phyloP scores from a whole-genome alignment of 2,113 vertebrate species.

The Physeter macrocephalus region DNA sequence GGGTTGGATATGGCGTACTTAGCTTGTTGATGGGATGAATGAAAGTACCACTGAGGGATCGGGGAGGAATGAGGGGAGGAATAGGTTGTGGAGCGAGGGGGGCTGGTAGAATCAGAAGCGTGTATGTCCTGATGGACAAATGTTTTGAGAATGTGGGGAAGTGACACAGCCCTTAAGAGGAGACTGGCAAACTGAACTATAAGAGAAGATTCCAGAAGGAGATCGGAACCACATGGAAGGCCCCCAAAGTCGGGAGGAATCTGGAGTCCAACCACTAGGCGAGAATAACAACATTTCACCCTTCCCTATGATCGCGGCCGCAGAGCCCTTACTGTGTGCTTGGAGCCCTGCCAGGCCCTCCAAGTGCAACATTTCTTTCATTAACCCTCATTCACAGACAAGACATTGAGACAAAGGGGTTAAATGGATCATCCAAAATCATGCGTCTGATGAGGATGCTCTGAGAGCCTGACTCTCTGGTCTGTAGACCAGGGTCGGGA shows the following conservation, averaged over 20 bases:
- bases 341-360: not conserved
- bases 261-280: not conserved
- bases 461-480: not conserved
- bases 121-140: not conserved
- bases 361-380: too few species aligned
- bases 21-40: not conserved
- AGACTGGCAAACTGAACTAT: rapidly evolving
- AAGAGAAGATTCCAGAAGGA: not conserved
- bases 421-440: not conserved
- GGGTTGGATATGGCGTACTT: not conserved
- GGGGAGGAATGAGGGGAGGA: not conserved
- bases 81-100: rapidly evolving
- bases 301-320: rapidly evolving
- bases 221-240: not conserved
- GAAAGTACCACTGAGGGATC: not conserved
- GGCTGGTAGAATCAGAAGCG: not conserved
- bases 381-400: not conserved
- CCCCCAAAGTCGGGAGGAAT: not conserved
- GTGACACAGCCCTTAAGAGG: not conserved
- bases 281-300: not conserved
- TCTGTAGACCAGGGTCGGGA: not conserved
- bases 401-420: not conserved
- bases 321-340: not conserved
- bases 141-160: not conserved
- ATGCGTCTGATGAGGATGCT: rapidly evolving